Base-by-base conservation (phyloP, 2,797 vertebrate genomes). In the Chelon auratus region DNA sequence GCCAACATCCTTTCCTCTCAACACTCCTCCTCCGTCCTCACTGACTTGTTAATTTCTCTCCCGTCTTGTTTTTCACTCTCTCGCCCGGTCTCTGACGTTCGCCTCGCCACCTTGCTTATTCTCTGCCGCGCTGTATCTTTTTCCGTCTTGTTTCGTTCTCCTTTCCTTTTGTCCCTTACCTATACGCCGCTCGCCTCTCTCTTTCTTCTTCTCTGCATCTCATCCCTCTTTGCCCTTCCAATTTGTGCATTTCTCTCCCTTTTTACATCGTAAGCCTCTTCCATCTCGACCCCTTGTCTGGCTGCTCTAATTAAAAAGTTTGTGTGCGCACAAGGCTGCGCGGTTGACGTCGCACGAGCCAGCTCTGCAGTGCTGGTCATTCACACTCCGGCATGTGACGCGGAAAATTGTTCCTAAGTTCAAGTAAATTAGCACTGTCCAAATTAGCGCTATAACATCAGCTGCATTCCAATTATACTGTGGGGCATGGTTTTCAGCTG, bases 1-100 rank as follows among this genome's bases (percentile, higher is more conserved):
- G 71, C 81, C 80, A 75, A 75, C 72, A 67, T 81, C 77, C 60
- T 70, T 72, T 52, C 71, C 64, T 70, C 81, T 75, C 73, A 39
- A 39, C 71, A 55, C 74, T 78, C 81, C 67, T 77, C 80, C 71
- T 53, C 81, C 26, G 6, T 81, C 60, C 68, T 80, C 37, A 1
- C 69, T 81, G n/a, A 14, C 68, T 72, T 37, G 50, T 65, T 79
- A 81, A 62, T 66, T 62, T 52, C 45, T 64, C 70, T n/a, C 10
- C 39, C 10, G 55, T 45, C 33, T 37, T 24, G 13, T 61, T 67
- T 66, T 65, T 55, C 24, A 0, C 71, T 58, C 64, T 60, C 70
- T 65, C 39, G 60, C 68, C 75, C 76, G 18, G 15, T 79, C 47
- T 68, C 72, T 69, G 61, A 73, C 80, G 56, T 59, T 71, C 64